phyloP scores from a whole-genome alignment of 2,888 invertebrate genomes.

The Erebia epiphron region DNA sequence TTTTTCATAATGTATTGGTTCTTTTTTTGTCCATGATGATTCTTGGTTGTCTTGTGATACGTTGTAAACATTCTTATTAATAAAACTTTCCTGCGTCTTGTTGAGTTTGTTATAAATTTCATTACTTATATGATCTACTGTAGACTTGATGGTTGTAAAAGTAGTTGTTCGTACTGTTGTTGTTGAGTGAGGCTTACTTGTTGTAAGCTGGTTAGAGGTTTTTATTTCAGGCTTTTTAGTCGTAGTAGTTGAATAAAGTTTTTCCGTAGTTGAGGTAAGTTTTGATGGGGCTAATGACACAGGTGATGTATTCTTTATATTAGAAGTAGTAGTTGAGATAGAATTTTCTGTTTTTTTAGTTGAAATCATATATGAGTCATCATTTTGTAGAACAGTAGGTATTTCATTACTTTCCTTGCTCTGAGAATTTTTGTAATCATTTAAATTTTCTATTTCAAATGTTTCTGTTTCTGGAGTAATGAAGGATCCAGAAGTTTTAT shows the following conservation, averaged over 20 bases:
- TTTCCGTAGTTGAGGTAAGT: slow-evolving; percentile 31
- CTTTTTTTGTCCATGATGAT: slow-evolving; percentile 32
- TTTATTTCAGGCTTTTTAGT: slow-evolving; percentile 44
- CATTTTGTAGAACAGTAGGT: slow-evolving; percentile 41
- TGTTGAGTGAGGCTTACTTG: slow-evolving; percentile 42
- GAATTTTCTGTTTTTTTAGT: slow-evolving; percentile 4
- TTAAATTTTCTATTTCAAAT: slow-evolving; percentile 55
- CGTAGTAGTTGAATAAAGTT: slow-evolving; percentile 36
- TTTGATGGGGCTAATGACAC: slow-evolving; percentile 37
- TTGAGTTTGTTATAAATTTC: not conserved
- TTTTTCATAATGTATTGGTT: slow-evolving; percentile 52
- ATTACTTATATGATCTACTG: slow-evolving; percentile 29
- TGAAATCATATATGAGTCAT: slow-evolving; percentile 16
- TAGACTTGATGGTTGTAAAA: slow-evolving; percentile 38
- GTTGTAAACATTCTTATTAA: slow-evolving; percentile 11
- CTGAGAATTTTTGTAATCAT: slow-evolving; percentile 42
- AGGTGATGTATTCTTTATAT: slow-evolving; percentile 43
- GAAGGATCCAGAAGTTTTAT: slow-evolving; percentile 69
- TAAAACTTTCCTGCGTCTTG: not conserved
- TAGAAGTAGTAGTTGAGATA: slow-evolving; percentile 9
- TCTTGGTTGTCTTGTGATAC: slow-evolving; percentile 20
- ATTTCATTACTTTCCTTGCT: slow-evolving; percentile 46
- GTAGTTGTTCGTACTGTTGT: slow-evolving; percentile 40
- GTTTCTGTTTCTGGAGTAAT: slow-evolving; percentile 75
- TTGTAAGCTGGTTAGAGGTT: slow-evolving; percentile 44